phyloP scores from a whole-genome alignment of 2,888 invertebrate genomes.

The Lasioglossum figueresi region DNA sequence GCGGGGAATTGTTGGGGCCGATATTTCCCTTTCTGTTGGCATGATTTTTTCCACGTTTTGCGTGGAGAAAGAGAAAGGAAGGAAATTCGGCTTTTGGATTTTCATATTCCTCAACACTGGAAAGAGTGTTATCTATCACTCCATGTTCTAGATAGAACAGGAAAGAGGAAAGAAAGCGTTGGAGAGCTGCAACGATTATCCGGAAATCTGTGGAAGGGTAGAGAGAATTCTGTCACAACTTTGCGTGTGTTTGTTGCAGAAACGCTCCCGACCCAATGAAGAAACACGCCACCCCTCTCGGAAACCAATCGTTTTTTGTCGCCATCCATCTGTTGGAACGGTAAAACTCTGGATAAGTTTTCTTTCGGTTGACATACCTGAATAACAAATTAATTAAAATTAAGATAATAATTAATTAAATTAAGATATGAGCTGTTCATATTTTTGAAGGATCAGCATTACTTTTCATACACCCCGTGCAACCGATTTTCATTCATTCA shows the following conservation, averaged over 20 bases:
- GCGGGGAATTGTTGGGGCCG: neutral
- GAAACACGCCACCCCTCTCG: neutral
- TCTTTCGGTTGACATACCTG: slow-evolving; percentile 48
- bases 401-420: no score
- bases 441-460: no score
- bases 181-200: slow-evolving; percentile 27
- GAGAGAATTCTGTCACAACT: neutral
- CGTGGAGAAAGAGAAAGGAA: no score
- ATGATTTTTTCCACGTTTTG: no score
- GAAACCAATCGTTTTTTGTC: neutral
- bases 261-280: neutral
- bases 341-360: neutral
- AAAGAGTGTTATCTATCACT: no score
- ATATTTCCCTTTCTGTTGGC: no score
- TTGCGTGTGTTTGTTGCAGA: neutral
- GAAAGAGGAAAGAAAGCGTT: neutral
- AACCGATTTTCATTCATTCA: no score
- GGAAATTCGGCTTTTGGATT: neutral
- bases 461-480: no score
- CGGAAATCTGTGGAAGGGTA: slow-evolving; percentile 4
- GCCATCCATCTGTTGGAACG: neutral
- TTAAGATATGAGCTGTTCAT: no score
- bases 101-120: neutral
- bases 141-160: neutral
- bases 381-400: no score